These are phyloP conservation scores for Zaprionus capensis DNA, from an alignment of 1,140 invertebrate species.

Conservation along the genomic window DNA sequence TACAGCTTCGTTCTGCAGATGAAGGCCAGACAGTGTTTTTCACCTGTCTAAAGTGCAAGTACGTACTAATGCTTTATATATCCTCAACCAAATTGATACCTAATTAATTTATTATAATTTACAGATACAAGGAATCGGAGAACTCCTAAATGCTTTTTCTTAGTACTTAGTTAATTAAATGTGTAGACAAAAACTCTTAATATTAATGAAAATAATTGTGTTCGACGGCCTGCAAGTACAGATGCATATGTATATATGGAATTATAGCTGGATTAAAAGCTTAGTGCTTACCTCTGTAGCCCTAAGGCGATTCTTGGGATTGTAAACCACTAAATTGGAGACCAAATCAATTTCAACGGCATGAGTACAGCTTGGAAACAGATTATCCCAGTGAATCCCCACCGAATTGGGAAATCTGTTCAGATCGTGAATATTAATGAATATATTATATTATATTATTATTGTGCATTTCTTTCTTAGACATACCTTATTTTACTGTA, in stretches of 20 bases:
- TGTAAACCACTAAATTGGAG: slow-evolving; percentile 92
- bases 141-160: slow-evolving; percentile 86
- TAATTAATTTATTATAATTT: slow-evolving; percentile 78
- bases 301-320: slow-evolving; percentile 91
- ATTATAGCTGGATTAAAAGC: not conserved
- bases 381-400: slow-evolving; percentile 88
- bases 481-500: slow-evolving; percentile 95
- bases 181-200: slow-evolving; percentile 42
- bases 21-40: slow-evolving; percentile 99
- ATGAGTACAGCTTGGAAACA: slow-evolving; percentile 89
- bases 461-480: no score
- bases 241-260: slow-evolving; percentile 21
- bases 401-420: slow-evolving; percentile 90
- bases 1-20: slow-evolving; percentile 97
- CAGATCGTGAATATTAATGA: not conserved
- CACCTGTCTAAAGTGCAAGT: slow-evolving; percentile 97
- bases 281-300: slow-evolving; percentile 89
- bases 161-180: slow-evolving; percentile 46
- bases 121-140: slow-evolving; percentile 89
- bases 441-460: no score
- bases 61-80: slow-evolving; percentile 60
- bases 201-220: slow-evolving; percentile 74
- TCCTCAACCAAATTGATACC: not conserved
- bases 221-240: slow-evolving; percentile 67
- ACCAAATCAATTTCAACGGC: slow-evolving; percentile 90